A percentile compares a stretch with the other conserved stretches of the same genome.
Evolutionary conservation across 2,797 vertebrate species (phyloP).

Genomic region (Acanthis flammea): DNA sequence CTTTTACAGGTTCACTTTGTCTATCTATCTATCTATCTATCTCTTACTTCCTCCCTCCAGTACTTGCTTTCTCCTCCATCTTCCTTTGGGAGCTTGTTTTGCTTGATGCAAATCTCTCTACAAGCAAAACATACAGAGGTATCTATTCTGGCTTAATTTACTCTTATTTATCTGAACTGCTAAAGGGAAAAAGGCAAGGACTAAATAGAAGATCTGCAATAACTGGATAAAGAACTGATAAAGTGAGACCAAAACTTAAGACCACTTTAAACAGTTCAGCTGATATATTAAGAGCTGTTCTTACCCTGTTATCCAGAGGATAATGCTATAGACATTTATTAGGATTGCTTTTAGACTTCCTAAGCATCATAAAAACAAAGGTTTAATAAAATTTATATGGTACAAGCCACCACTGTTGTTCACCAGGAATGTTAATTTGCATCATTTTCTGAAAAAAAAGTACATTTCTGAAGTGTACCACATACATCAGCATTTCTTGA

Average conservation of each 20-base stretch:
- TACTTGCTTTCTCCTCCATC: neutral
- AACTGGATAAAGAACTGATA: neutral
- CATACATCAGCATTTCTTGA: neutral
- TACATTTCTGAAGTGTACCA: neutral
- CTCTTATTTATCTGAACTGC: neutral
- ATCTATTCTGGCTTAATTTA: neutral
- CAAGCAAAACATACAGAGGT: neutral
- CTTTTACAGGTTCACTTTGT: neutral
- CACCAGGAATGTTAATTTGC: neutral
- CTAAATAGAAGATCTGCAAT: neutral
- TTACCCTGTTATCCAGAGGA: neutral
- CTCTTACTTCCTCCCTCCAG: neutral
- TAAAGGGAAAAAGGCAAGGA: neutral
- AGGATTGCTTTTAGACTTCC: neutral
- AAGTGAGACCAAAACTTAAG: neutral
- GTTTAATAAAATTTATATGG: neutral
- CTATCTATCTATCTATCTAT: neutral
- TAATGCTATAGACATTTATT: neutral
- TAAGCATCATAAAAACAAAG: neutral
- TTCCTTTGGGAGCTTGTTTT: neutral
- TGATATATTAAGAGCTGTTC: neutral
- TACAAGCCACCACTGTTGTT: neutral
- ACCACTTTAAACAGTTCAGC: neutral
- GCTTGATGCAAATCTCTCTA: neutral
- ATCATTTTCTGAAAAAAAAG: neutral